A percentile compares a stretch with the other conserved stretches of the same genome.
Conservation (phyloP, 2,113 vertebrate genomes). For the Leptobrachium leishanense region DNA sequence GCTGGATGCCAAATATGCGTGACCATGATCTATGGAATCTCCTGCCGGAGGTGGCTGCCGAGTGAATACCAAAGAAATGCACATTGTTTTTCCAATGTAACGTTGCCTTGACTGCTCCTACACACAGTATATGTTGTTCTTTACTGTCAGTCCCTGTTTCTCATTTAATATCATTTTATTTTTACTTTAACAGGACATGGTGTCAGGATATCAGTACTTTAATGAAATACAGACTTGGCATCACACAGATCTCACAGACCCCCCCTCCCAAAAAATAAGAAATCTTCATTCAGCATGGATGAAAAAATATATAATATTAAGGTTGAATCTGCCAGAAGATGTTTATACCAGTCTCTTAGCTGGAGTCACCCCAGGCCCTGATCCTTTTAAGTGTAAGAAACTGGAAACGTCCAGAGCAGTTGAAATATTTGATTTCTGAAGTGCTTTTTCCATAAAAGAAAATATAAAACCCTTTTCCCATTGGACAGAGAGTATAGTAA, state of each 20-base stretch:
- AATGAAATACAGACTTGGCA: constrained; percentile 40
- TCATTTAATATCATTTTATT: constrained; percentile 27
- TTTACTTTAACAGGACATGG: constrained; percentile 30
- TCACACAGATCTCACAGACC: constrained; percentile 5
- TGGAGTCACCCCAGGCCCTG: constrained; percentile 12
- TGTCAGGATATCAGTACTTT: constrained; percentile 33
- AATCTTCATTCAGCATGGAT: constrained; percentile 18
- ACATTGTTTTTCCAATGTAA: constrained; percentile 14
- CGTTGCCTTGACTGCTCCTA: constrained; percentile 12
- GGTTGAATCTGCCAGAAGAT: constrained; percentile 38
- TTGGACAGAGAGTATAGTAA: background rate
- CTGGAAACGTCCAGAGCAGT: background rate
- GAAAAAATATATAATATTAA: constrained; percentile 26
- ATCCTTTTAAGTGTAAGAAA: background rate
- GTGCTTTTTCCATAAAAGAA: constrained; percentile 9
- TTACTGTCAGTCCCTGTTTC: constrained; percentile 41
- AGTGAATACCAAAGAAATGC: background rate
- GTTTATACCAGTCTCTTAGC: constrained; percentile 16
- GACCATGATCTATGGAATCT: too few species aligned
- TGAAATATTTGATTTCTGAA: constrained; percentile 21
- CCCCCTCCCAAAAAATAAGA: background rate
- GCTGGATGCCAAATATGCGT: too few species aligned
- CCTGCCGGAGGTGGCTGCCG: too few species aligned
- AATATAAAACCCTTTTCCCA: background rate
- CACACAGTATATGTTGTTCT: constrained; percentile 18